These are phyloP conservation scores for Calidris pugnax DNA, from an alignment of 2,113 vertebrate species.

Conservation along the genomic window DNA sequence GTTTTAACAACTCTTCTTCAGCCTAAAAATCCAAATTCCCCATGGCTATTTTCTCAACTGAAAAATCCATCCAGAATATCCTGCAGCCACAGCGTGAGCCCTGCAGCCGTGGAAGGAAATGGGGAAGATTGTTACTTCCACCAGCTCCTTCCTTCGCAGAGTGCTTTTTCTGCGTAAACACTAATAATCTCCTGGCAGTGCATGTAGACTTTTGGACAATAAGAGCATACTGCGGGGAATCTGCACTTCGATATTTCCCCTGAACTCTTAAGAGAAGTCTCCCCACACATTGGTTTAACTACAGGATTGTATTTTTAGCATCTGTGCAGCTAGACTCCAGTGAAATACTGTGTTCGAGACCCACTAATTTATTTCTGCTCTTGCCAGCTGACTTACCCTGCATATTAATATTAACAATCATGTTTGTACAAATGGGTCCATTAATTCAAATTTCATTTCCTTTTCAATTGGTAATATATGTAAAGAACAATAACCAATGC, in stretches of 20 bases:
- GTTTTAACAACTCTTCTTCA: background rate
- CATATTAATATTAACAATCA: conserved; percentile 52
- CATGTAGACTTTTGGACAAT: background rate
- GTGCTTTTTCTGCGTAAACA: conserved; percentile 10
- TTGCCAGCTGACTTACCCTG: conserved; percentile 6
- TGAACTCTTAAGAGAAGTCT: background rate
- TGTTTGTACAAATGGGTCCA: conserved; percentile 30
- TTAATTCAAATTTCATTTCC: conserved; percentile 60
- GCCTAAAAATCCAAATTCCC: background rate
- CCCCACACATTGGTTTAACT: background rate
- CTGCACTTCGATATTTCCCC: background rate
- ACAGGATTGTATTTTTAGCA: background rate
- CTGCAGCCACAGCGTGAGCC: background rate
- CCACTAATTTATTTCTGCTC: conserved; percentile 18
- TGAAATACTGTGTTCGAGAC: background rate
- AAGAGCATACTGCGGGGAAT: background rate
- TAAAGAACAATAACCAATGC: conserved; percentile 47
- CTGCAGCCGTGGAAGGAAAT: background rate
- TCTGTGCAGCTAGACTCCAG: background rate
- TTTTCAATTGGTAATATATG: conserved; percentile 28
- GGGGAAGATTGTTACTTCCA: background rate
- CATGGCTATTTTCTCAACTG: background rate
- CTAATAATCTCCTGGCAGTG: background rate
- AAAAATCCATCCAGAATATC: background rate
- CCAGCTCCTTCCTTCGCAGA: background rate